Evolutionary conservation across 1,140 invertebrate species (phyloP).

Genomic region (Drosophila arizonae): DNA sequence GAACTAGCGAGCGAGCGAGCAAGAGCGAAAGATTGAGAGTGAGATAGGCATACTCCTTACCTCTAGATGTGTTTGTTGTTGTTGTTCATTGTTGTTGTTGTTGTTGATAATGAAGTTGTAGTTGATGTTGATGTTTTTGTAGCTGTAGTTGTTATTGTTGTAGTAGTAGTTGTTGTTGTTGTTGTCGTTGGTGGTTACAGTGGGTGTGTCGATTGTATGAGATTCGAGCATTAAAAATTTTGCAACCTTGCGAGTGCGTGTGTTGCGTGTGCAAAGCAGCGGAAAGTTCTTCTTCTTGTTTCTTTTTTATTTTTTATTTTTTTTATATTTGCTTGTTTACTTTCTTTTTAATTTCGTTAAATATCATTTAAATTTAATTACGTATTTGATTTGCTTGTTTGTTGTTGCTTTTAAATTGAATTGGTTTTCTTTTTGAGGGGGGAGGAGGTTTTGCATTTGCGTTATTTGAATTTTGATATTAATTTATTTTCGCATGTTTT

Average conservation of each 20-base stretch:
- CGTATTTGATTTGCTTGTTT: conserved; percentile 8
- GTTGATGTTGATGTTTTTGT: conserved; percentile 39
- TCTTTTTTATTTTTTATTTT: conserved; percentile 22
- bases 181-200: conserved; percentile 34
- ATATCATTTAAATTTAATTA: too few relatives aligned
- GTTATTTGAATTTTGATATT: conserved; percentile 5
- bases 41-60: conserved; percentile 73
- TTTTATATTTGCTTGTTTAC: conserved; percentile 1
- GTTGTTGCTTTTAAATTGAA: conserved; percentile 20
- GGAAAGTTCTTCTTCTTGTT: conserved; percentile 26
- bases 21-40: conserved; percentile 53
- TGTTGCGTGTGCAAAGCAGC: conserved; percentile 62
- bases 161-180: conserved; percentile 49
- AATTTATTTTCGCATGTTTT: conserved; percentile 5
- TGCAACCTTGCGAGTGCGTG: conserved; percentile 58
- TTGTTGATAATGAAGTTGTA: conserved; percentile 13
- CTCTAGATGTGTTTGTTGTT: conserved; percentile 63
- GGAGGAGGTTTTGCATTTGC: conserved; percentile 7
- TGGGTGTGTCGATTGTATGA: conserved; percentile 47
- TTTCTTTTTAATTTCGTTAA: neutral
- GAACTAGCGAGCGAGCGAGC: conserved; percentile 5
- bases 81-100: conserved; percentile 31
- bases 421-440: conserved; percentile 22
- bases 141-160: conserved; percentile 28
- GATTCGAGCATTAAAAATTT: conserved; percentile 44